These are phyloP conservation scores for Catajapyx aquilonaris DNA, from an alignment of 1,140 invertebrate species.

Conservation along the genomic window DNA sequence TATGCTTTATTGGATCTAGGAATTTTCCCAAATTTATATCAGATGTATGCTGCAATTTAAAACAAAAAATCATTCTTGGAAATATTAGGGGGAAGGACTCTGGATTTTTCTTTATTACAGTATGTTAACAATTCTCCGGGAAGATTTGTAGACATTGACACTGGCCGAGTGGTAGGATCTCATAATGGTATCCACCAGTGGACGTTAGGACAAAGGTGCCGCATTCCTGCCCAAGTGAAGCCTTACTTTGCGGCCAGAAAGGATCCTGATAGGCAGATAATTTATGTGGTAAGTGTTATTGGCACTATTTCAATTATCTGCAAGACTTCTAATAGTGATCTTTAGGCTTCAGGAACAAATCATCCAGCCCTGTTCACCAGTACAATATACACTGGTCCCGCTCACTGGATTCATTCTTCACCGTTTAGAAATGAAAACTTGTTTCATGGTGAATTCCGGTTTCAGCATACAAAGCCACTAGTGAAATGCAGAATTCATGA, in stretches of 20 bases:
- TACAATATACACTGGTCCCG: too few species aligned
- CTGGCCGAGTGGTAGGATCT: conserved; percentile 43
- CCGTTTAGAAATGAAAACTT: too few species aligned
- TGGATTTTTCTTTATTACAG: conserved; percentile 29
- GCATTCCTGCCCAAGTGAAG: conserved; percentile 27
- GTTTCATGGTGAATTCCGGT: too few species aligned
- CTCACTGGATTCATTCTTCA: too few species aligned
- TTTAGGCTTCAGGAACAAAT: too few species aligned
- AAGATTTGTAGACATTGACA: conserved; percentile 65
- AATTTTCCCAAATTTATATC: conserved; percentile 52
- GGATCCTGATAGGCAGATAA: conserved; percentile 39
- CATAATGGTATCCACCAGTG: conserved; percentile 77
- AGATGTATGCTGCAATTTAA: conserved; percentile 28
- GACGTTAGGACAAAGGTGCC: conserved; percentile 73
- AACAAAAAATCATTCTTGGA: conserved; percentile 1
- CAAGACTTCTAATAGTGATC: too few species aligned
- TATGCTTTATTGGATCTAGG: conserved; percentile 84
- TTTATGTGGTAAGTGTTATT: conserved; percentile 67
- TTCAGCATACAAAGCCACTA: too few species aligned
- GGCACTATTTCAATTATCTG: too few species aligned
- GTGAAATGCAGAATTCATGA: too few species aligned
- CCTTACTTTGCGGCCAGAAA: conserved; percentile 55
- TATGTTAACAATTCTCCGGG: conserved; percentile 62
- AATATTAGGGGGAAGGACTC: conserved; percentile 4
- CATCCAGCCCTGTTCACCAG: too few species aligned